phyloP scores from a whole-genome alignment of 2,797 vertebrate genomes.

The Lepilemur ruficaudatus region DNA sequence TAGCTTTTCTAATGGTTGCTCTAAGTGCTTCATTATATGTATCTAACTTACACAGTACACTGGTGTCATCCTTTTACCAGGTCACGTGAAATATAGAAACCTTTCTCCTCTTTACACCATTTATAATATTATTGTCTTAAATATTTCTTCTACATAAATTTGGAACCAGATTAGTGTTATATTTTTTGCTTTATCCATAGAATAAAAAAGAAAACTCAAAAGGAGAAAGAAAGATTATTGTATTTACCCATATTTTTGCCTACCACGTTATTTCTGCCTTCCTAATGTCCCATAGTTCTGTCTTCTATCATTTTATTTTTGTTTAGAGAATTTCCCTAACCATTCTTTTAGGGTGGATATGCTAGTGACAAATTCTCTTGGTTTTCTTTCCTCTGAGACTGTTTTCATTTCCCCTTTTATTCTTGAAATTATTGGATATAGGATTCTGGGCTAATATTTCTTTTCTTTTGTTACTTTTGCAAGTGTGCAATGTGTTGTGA shows the following conservation, averaged over 20 bases:
- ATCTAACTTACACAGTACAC: not conserved
- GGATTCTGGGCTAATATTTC: not conserved
- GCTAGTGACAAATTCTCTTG: not conserved
- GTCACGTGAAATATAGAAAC: not conserved
- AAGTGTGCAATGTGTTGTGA: not conserved
- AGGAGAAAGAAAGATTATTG: not conserved
- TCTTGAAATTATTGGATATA: not conserved
- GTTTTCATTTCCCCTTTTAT: not conserved
- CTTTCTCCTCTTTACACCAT: not conserved
- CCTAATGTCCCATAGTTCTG: not conserved
- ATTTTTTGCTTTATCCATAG: not conserved
- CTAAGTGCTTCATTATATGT: not conserved
- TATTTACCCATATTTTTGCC: not conserved
- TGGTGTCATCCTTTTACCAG: not conserved
- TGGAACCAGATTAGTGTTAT: not conserved
- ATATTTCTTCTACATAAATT: not conserved
- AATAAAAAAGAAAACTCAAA: not conserved
- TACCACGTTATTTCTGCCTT: not conserved
- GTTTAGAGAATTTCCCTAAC: not conserved
- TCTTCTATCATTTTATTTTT: not conserved
- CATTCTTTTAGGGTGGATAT: not conserved
- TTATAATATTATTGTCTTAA: not conserved
- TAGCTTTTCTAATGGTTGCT: not conserved
- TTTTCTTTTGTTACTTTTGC: not conserved
- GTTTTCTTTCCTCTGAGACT: not conserved